These are phyloP conservation scores for Macrosoma leucophasiata DNA, from an alignment of 2,888 invertebrate genomes.

Conservation along the genomic window DNA sequence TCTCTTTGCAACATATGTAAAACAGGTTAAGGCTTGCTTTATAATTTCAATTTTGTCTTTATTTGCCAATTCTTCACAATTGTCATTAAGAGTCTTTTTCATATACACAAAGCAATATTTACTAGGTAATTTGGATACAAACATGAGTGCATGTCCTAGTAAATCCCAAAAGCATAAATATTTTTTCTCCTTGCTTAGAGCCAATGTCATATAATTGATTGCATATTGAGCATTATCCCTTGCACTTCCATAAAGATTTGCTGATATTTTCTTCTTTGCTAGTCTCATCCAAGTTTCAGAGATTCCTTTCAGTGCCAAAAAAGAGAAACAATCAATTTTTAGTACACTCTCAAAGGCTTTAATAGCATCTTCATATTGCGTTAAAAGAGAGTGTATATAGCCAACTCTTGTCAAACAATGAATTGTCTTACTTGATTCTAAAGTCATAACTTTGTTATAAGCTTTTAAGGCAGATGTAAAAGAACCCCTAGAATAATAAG, in stretches of 20 bases:
- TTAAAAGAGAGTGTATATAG: slow-evolving; percentile 80
- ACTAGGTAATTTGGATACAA: slow-evolving; percentile 50
- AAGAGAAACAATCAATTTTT: slow-evolving; percentile 35
- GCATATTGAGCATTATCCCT: slow-evolving; percentile 83
- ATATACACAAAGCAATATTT: slow-evolving; percentile 47
- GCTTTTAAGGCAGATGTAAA: slow-evolving; percentile 89
- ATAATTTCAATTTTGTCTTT: slow-evolving; percentile 46
- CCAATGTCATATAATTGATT: slow-evolving; percentile 75
- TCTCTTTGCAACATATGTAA: slow-evolving; percentile 46
- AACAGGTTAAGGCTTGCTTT: no score
- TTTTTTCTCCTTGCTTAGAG: slow-evolving; percentile 59
- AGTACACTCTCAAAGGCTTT: slow-evolving; percentile 69
- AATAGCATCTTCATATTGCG: slow-evolving; percentile 83
- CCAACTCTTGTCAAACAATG: slow-evolving; percentile 86
- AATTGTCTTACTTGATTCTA: slow-evolving; percentile 59
- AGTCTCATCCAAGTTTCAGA: slow-evolving; percentile 85
- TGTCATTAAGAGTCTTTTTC: slow-evolving; percentile 31
- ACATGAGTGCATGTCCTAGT: slow-evolving; percentile 77
- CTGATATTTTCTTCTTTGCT: slow-evolving; percentile 77
- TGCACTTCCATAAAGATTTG: slow-evolving; percentile 81
- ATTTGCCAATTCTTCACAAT: slow-evolving; percentile 28
- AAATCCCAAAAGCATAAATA: slow-evolving; percentile 80
- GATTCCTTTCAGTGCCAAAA: slow-evolving; percentile 78
- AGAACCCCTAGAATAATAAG: slow-evolving; percentile 89
- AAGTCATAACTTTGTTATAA: slow-evolving; percentile 83